Base-by-base conservation (phyloP, 2,888 invertebrate species). In the Rapana venosa region DNA sequence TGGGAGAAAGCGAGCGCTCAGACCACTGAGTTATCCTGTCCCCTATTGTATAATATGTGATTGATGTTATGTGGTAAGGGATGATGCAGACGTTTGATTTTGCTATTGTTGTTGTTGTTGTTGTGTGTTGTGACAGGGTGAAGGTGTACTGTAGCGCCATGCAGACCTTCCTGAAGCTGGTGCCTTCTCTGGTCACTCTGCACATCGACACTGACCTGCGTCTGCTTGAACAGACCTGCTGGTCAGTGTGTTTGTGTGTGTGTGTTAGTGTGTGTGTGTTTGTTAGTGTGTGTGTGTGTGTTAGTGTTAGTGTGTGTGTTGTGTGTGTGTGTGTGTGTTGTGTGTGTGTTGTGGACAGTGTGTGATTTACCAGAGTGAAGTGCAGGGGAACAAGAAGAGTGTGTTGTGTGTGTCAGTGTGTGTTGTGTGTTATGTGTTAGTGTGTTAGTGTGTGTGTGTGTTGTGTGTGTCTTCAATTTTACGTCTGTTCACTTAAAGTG, bases 201-300 rank as follows among this genome's bases (percentile, higher is more conserved):
- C 93, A 93, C 83, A 93, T 95, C 36, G 96, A 96, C 91, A 94
- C 94, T 81, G 96, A 95, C 91, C 93, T 95, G 0, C 91, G 95
- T 88, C 92, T 96, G 5, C 90, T 94, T 88, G 95, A 96, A 93
- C 96, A 96, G 87, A 94, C 95, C n/a, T n/a, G n/a, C 47, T 47
- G 47, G 2, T 47, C 2, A 5, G 77, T 77, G 30, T 77, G 30
- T 77, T 30, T 30, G n/a, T 77, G 77, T 30, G 30, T 77, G 77
- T 30, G 77, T 77, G 4, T 77, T n/a, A n/a, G n/a, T n/a, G 66
- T 66, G 66, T 66, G 66, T 66, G 66, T 66, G 66, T 66, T 66
- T n/a, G n/a, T n/a, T n/a, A n/a, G 26, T 66, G 66, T 66, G 66
- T 66, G 66, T 66, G 66, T 66, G 17, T 66, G 66, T 66, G 66